These are phyloP conservation scores for Amyelois transitella DNA, from an alignment of 1,140 invertebrate species.

Conservation along the genomic window DNA sequence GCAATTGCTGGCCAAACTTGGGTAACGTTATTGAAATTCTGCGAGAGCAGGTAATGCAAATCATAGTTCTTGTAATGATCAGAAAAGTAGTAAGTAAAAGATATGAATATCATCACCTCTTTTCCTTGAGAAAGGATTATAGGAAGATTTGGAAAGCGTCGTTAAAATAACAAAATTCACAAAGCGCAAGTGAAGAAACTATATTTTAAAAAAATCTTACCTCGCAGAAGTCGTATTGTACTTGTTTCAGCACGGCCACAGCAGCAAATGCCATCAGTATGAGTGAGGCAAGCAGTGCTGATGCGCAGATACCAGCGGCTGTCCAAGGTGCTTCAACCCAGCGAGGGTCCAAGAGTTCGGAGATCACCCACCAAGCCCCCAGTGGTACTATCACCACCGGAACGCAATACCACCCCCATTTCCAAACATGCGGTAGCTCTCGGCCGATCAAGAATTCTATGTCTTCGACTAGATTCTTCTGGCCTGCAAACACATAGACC, in stretches of 20 bases:
- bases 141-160: too few species aligned
- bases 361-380: slow-evolving; percentile 32
- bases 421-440: slow-evolving; percentile 32
- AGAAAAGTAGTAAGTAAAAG: too few species aligned
- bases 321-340: slow-evolving; percentile 33
- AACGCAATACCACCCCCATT: slow-evolving; percentile 35
- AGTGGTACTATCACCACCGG: slow-evolving; percentile 27
- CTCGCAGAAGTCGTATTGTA: slow-evolving; percentile 39
- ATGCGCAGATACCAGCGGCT: slow-evolving; percentile 16
- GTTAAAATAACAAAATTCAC: too few species aligned
- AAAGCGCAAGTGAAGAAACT: too few species aligned
- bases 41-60: too few species aligned
- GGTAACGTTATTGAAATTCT: too few species aligned
- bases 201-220: too few species aligned
- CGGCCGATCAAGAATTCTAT: slow-evolving; percentile 46
- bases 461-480: slow-evolving; percentile 47
- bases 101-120: too few species aligned
- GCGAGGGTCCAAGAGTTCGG: slow-evolving; percentile 9
- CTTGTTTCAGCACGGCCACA: slow-evolving; percentile 40
- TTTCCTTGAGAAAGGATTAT: too few species aligned
- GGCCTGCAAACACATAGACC: slow-evolving; percentile 25
- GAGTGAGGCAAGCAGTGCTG: slow-evolving; percentile 8
- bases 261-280: slow-evolving; percentile 27
- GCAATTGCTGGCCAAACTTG: too few species aligned
- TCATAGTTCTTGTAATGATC: too few species aligned